Evolutionary conservation across 2,113 vertebrate genomes (phyloP).

Genomic region (Lontra canadensis): DNA sequence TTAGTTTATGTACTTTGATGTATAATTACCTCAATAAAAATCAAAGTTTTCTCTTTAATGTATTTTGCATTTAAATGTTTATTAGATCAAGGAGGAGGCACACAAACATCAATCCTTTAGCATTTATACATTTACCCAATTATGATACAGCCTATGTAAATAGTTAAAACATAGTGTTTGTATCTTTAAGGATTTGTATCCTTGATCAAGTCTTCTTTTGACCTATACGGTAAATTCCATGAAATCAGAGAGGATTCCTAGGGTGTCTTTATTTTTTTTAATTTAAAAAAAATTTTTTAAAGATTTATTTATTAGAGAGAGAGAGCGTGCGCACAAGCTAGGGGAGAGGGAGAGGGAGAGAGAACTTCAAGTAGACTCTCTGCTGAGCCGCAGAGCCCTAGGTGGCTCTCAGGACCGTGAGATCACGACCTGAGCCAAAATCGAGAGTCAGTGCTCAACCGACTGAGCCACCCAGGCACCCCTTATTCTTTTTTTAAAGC

Average conservation of each 20-base stretch:
- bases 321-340: neutral
- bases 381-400: neutral
- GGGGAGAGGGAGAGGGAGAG: neutral
- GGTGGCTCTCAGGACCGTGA: neutral
- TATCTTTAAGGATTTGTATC: neutral
- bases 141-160: neutral
- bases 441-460: neutral
- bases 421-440: neutral
- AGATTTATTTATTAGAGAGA: neutral
- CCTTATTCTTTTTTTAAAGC: neutral
- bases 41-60: neutral
- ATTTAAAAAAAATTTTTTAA: neutral
- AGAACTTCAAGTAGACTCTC: neutral
- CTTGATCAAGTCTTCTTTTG: neutral
- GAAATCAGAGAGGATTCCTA: neutral
- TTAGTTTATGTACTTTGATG: neutral
- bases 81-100: neutral
- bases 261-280: neutral
- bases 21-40: too few relatives aligned
- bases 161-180: neutral
- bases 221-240: neutral
- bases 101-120: neutral
- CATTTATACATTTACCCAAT: neutral
- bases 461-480: neutral
- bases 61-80: slow-evolving; percentile 9